A percentile compares a stretch with the other conserved stretches of the same genome.
phyloP scores from a whole-genome alignment of 2,797 vertebrate species.

The Trachops cirrhosus region DNA sequence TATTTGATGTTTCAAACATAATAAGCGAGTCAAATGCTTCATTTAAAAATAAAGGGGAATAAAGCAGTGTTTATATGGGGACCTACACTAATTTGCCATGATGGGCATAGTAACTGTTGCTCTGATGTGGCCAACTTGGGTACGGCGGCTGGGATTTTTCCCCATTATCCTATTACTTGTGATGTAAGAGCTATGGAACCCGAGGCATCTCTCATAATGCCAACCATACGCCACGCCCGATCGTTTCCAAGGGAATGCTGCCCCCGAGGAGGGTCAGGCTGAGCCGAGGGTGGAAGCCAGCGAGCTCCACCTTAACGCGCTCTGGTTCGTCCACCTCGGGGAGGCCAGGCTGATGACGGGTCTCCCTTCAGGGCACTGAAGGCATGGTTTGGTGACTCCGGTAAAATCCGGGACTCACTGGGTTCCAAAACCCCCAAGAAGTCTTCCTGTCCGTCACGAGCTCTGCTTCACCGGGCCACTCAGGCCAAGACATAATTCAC shows the following conservation, averaged over 20 bases:
- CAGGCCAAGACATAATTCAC: neutral
- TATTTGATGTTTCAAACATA: conserved; percentile 37
- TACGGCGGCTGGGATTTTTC: neutral
- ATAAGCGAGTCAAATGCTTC: conserved; percentile 3
- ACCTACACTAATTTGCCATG: neutral
- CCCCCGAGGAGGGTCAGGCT: neutral
- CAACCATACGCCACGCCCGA: neutral
- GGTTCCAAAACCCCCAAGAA: neutral
- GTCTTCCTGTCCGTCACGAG: neutral
- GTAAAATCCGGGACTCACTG: neutral
- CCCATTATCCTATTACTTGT: neutral
- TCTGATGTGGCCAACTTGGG: conserved; percentile 26
- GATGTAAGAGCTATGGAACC: neutral
- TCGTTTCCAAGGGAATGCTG: neutral
- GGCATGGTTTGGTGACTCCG: neutral
- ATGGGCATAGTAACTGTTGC: neutral
- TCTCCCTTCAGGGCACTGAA: neutral
- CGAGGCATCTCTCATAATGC: neutral
- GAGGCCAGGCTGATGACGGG: neutral
- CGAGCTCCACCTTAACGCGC: neutral
- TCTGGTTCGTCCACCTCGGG: neutral
- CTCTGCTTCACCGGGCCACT: neutral
- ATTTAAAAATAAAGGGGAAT: conserved; percentile 16
- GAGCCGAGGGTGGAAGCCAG: neutral
- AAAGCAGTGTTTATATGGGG: neutral